Evolutionary conservation across 2,888 invertebrate species (phyloP).

Genomic region (Alcis repandata): DNA sequence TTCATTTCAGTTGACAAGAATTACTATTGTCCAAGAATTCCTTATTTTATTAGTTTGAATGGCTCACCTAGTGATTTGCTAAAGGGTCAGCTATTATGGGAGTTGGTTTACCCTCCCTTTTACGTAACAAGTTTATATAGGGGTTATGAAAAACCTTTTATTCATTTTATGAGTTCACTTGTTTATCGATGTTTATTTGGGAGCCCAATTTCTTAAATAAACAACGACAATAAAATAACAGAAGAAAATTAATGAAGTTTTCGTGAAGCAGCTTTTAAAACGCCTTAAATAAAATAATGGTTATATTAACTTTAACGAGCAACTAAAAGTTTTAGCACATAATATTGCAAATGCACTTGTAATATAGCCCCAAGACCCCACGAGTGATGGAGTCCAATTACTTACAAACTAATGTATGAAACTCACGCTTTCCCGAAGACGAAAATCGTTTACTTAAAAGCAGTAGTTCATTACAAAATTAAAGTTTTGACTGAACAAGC

Average conservation of each 20-base stretch:
- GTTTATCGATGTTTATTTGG: conserved; percentile 26
- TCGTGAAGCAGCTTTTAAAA: not conserved
- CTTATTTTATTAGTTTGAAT: conserved; percentile 71
- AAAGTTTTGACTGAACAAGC: too few relatives aligned
- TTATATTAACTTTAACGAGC: too few relatives aligned
- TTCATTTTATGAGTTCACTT: conserved; percentile 32
- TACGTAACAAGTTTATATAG: conserved; percentile 64
- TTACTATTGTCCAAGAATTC: conserved; percentile 68
- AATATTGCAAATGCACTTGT: too few relatives aligned
- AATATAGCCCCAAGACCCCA: too few relatives aligned
- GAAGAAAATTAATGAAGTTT: not conserved
- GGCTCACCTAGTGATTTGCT: conserved; percentile 71
- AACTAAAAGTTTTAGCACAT: too few relatives aligned
- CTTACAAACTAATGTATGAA: too few relatives aligned
- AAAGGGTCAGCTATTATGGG: conserved; percentile 68
- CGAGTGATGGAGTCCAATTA: too few relatives aligned
- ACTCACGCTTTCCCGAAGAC: not conserved
- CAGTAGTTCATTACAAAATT: too few relatives aligned
- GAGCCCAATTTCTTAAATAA: conserved; percentile 20
- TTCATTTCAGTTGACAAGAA: conserved; percentile 53
- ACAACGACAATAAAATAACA: not conserved
- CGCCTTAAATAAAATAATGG: too few relatives aligned
- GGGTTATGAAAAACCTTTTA: conserved; percentile 50
- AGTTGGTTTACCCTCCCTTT: conserved; percentile 61
- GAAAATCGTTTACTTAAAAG: not conserved